Evolutionary conservation across 2,797 vertebrate species (phyloP).

Genomic region (Typhlichthys eigenmanni): DNA sequence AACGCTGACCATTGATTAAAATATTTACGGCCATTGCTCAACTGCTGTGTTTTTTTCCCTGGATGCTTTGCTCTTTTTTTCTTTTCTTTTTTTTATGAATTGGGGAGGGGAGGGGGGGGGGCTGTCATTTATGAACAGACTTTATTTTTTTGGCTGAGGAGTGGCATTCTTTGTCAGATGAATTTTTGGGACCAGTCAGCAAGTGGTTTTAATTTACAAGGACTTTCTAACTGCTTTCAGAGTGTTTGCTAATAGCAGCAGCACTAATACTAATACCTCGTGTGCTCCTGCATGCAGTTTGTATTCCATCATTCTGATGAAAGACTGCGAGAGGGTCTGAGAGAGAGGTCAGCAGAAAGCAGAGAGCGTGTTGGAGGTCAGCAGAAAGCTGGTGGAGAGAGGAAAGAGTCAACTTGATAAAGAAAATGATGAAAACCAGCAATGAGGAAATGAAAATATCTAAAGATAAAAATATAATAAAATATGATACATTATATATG

Average conservation of each 20-base stretch:
- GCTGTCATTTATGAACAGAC: conserved; percentile 44
- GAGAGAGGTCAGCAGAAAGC: conserved; percentile 51
- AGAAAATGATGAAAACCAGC: too few relatives aligned
- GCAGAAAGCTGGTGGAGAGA: conserved; percentile 9
- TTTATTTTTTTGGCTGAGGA: conserved; percentile 54
- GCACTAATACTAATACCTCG: conserved; percentile 20
- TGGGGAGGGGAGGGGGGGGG: background rate
- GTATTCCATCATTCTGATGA: conserved; percentile 51
- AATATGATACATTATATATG: too few relatives aligned
- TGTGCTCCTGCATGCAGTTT: conserved; percentile 35
- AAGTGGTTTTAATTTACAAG: conserved; percentile 73
- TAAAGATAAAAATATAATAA: too few relatives aligned
- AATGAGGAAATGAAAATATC: too few relatives aligned
- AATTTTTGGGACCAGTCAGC: conserved; percentile 65
- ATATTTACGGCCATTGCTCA: background rate
- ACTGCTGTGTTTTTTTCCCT: conserved; percentile 2
- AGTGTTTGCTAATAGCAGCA: conserved; percentile 52
- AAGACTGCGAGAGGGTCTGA: conserved; percentile 61
- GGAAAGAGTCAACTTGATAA: conserved; percentile 21
- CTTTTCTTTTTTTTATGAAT: conserved; percentile 20
- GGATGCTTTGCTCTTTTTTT: conserved; percentile 20
- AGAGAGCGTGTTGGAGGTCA: conserved; percentile 14
- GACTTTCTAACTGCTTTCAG: conserved; percentile 73
- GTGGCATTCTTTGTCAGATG: conserved; percentile 56
- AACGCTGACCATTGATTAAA: background rate